These are phyloP conservation scores for Netelia virgata DNA, from an alignment of 2,888 invertebrate species.

Conservation along the genomic window DNA sequence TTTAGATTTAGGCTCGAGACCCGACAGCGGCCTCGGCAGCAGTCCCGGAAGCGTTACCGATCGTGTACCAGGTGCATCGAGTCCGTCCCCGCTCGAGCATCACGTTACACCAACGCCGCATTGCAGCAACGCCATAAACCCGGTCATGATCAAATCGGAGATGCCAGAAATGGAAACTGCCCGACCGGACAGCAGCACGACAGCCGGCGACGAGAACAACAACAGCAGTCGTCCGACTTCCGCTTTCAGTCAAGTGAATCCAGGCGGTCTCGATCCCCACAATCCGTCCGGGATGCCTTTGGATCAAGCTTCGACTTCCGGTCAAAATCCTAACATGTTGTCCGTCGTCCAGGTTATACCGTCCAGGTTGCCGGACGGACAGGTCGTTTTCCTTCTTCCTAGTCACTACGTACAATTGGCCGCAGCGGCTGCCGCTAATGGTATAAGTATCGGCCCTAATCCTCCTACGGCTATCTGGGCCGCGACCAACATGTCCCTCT, in stretches of 20 bases:
- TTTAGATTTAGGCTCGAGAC: constrained; percentile 86
- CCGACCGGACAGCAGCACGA: constrained; percentile 84
- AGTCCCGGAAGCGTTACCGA: constrained; percentile 84
- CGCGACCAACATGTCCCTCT: constrained; percentile 83
- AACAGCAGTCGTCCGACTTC: constrained; percentile 83
- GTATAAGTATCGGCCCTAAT: constrained; percentile 83
- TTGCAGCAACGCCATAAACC: constrained; percentile 79
- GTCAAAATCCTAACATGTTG: constrained; percentile 82
- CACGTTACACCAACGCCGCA: constrained; percentile 83
- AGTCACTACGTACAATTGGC: constrained; percentile 88
- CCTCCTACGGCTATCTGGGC: constrained; percentile 84
- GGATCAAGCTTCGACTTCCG: constrained; percentile 77
- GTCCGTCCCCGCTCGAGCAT: constrained; percentile 80
- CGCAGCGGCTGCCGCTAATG: constrained; percentile 85
- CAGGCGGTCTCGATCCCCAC: constrained; percentile 76
- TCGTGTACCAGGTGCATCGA: constrained; percentile 78
- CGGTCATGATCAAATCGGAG: constrained; percentile 75
- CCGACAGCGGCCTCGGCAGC: constrained; percentile 83
- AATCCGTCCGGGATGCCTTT: constrained; percentile 73
- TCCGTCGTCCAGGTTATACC: constrained; percentile 86
- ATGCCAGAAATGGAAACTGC: constrained; percentile 78
- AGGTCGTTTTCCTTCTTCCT: constrained; percentile 88
- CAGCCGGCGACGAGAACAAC: constrained; percentile 85
- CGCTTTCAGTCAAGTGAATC: constrained; percentile 79
- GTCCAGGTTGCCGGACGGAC: constrained; percentile 87